Evolutionary conservation across 2,113 vertebrate genomes (phyloP), one percentile per base, ranked within the genome.

Genomic region (Lampris incognitus): DNA sequence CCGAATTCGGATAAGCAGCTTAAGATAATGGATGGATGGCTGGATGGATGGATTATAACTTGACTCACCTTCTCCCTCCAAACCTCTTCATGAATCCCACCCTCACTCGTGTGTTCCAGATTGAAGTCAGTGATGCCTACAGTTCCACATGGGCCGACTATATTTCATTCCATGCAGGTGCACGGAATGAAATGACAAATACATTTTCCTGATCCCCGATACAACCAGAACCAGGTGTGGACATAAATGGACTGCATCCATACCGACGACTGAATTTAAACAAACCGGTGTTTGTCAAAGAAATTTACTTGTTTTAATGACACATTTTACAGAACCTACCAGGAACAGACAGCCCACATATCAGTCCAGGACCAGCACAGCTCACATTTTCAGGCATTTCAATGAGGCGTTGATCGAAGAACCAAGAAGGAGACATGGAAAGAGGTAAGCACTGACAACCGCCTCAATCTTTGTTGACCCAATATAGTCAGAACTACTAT

Each of bases 341-440:
- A 51, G 11, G 38, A 6, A 36, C 9, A 11, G 10, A 39, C 54
- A 5, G 6, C 6, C 4, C 38, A 40, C 40, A 58, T 48, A 11
- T 37, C 54, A 52, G 10, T 46, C 44, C 44, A 38, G 37, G 9
- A 9, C 9, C 58, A 40, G 7, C n/a, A 60, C 42, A 5, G n/a
- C 44, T 13, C 60, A 54, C 3, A 39, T 71, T 54, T 72, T 72
- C 76, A 49, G 55, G 10, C 62, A 39, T 36, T 57, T 66, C 56
- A 52, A 72, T 54, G 68, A 72, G 54, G 60, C 66, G 7, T 11
- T 72, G 44, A n/a, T 72, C 24, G 58, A 78, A 55, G 76, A 78
- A 8, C 59, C 76, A 46, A 52, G 9, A 11, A 57, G 76, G 40
- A 63, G 59, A 48, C 40, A 11, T 24, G 38, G 9, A 36, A 0